A percentile compares a stretch with the other conserved stretches of the same genome.
These are phyloP conservation scores for Upupa epops DNA, from an alignment of 2,113 vertebrate species.

Conservation along the genomic window DNA sequence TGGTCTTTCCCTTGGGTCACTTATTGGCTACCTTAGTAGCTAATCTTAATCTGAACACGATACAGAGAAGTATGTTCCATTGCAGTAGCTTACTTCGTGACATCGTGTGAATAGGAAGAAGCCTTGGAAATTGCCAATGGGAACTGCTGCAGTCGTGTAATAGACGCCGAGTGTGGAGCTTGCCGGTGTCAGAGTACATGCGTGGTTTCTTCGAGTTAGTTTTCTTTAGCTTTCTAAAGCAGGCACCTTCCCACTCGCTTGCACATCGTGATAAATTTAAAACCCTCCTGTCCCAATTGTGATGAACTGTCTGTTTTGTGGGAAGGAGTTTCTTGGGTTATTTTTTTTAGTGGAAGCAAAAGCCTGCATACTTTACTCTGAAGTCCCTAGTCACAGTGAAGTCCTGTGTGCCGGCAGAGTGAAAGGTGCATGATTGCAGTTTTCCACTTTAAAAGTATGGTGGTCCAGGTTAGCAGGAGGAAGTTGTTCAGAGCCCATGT, in stretches of 20 bases:
- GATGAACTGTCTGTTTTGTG: background rate
- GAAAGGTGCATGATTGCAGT: background rate
- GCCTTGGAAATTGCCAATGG: background rate
- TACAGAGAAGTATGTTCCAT: background rate
- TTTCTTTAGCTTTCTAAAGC: background rate
- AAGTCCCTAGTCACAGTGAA: background rate
- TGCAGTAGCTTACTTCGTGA: background rate
- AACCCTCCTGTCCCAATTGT: background rate
- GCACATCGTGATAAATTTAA: background rate
- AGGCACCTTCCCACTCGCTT: background rate
- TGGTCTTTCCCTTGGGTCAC: fast-evolving
- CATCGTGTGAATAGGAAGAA: background rate
- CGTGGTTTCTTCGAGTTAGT: background rate
- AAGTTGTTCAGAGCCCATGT: background rate
- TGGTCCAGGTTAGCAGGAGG: background rate
- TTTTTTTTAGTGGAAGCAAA: background rate
- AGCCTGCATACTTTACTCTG: background rate
- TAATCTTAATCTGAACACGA: background rate
- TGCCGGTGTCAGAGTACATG: background rate
- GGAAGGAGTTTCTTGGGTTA: background rate
- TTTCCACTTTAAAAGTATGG: background rate
- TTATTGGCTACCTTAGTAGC: background rate
- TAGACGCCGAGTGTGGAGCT: background rate
- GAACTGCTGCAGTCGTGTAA: background rate
- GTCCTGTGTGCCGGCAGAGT: fast-evolving